phyloP scores from a whole-genome alignment of 2,888 invertebrate genomes.

The Pyrgus malvae region DNA sequence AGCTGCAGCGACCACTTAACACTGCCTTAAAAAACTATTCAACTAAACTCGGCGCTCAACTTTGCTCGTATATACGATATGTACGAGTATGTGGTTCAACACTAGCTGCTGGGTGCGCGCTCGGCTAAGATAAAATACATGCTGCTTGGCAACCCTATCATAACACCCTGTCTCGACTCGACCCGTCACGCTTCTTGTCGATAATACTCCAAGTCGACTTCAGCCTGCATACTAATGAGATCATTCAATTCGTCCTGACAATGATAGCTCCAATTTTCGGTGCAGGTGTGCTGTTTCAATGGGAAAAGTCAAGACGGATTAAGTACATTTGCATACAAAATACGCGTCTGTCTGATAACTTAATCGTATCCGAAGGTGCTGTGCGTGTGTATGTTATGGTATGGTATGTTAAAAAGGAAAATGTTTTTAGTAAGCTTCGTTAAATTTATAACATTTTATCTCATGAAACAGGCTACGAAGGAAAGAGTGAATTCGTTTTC shows the following conservation, averaged over 20 bases:
- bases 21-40: too few relatives aligned
- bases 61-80: too few relatives aligned
- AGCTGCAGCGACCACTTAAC: too few relatives aligned
- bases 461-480: too few relatives aligned
- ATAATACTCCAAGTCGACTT: not conserved
- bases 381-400: not conserved
- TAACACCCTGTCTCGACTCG: constrained; percentile 1
- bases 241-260: constrained; percentile 17
- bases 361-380: constrained; percentile 14
- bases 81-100: too few relatives aligned
- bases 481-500: too few relatives aligned
- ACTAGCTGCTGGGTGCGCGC: too few relatives aligned
- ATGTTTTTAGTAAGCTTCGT: not conserved
- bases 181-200: constrained; percentile 7
- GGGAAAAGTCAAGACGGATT: constrained; percentile 25
- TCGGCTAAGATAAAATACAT: too few relatives aligned
- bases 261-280: constrained; percentile 20
- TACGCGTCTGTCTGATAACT: constrained; percentile 14
- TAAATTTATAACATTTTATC: too few relatives aligned
- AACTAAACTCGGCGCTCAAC: too few relatives aligned
- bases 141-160: too few relatives aligned
- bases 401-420: not conserved
- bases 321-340: constrained; percentile 23
- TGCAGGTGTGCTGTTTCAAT: constrained; percentile 24
- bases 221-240: constrained; percentile 21